Percentiles rank a stretch among this genome's conserved stretches.
Evolutionary conservation across 2,797 vertebrate genomes (phyloP).

Genomic region (Etheostoma nigrum): DNA sequence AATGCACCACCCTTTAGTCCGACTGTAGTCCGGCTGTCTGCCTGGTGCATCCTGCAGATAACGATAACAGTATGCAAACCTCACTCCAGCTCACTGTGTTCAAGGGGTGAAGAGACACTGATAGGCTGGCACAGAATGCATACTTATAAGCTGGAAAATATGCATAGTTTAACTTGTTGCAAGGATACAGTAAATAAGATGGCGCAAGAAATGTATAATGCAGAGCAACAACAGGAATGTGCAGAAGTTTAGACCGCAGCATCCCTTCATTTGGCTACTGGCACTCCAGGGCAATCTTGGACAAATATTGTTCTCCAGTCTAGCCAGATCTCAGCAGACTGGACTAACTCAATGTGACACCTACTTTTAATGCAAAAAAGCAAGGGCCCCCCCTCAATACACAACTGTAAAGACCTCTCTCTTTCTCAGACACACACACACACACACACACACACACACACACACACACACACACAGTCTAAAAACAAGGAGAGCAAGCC

Average conservation of each 20-base stretch:
- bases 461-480: conserved; percentile 28
- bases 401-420: conserved; percentile 40
- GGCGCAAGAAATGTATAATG: conserved; percentile 27
- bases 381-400: conserved; percentile 49
- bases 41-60: conserved; percentile 71
- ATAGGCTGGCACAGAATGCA: conserved; percentile 16
- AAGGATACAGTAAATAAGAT: conserved; percentile 15
- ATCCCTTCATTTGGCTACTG: conserved; percentile 64
- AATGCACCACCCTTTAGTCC: conserved; percentile 44
- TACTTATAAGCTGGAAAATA: conserved; percentile 27
- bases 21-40: conserved; percentile 33
- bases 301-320: conserved; percentile 88
- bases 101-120: conserved; percentile 9
- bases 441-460: too few species aligned
- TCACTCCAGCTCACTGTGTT: conserved; percentile 21
- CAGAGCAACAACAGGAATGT: conserved; percentile 49
- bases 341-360: conserved; percentile 86
- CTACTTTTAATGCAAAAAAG: conserved; percentile 62
- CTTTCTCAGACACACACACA: conserved; percentile 43
- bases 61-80: conserved; percentile 52
- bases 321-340: conserved; percentile 80
- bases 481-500: conserved; percentile 60
- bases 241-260: conserved; percentile 56
- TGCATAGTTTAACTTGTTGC: conserved; percentile 19
- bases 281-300: conserved; percentile 81